Percentiles rank a stretch among this genome's conserved stretches.
Conservation (phyloP, 2,797 vertebrate species). For the Malacoctenus gilli region DNA sequence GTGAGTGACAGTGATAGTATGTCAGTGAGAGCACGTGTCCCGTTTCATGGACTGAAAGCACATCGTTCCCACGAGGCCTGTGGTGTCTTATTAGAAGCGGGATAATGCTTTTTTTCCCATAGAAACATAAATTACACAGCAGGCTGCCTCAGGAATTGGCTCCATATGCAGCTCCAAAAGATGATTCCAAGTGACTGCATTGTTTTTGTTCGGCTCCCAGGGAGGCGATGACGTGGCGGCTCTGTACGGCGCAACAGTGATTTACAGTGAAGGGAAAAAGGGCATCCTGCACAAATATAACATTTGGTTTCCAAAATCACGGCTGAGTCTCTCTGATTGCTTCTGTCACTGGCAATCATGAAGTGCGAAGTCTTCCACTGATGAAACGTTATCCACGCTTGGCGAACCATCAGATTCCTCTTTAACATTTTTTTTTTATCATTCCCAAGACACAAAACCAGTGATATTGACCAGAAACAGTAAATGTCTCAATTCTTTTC, state of each 20-base stretch:
- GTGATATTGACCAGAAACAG: too few species aligned
- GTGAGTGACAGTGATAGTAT: constrained; percentile 12
- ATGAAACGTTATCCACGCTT: too few species aligned
- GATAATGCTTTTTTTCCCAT: too few species aligned
- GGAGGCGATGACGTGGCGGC: background rate
- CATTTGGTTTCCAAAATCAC: too few species aligned
- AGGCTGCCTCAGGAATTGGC: background rate
- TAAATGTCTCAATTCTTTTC: too few species aligned
- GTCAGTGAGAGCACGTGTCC: constrained; percentile 22
- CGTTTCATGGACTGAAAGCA: constrained; percentile 13
- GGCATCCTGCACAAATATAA: background rate
- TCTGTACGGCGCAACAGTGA: background rate
- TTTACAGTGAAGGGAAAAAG: constrained; percentile 2
- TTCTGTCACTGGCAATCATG: too few species aligned
- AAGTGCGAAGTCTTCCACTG: too few species aligned
- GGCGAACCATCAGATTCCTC: too few species aligned
- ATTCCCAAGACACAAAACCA: too few species aligned
- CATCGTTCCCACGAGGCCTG: constrained; percentile 9
- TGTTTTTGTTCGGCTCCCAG: background rate
- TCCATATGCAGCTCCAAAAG: background rate
- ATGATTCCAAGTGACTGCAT: background rate
- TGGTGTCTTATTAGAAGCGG: background rate
- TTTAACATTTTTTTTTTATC: too few species aligned
- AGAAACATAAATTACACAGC: background rate
- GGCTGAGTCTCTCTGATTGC: too few species aligned